Evolutionary conservation across 2,797 vertebrate species (phyloP).

Genomic region (Botia almorhae): DNA sequence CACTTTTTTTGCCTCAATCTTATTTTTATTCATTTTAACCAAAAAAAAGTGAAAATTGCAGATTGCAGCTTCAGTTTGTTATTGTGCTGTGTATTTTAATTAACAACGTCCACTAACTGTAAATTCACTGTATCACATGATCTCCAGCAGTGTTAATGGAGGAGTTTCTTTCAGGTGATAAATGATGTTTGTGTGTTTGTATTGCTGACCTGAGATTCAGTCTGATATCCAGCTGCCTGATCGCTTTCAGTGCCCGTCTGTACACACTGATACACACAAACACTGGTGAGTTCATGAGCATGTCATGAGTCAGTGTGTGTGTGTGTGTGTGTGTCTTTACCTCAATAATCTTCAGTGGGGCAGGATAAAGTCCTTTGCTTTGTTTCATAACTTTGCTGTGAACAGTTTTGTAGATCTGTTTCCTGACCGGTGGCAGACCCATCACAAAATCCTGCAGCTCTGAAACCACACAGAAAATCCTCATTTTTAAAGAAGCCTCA

Average conservation of each 20-base stretch:
- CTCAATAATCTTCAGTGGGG: constrained; percentile 85
- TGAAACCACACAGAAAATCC: constrained; percentile 52
- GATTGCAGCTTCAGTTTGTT: too few relatives aligned
- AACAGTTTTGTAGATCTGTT: constrained; percentile 85
- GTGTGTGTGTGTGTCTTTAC: constrained; percentile 64
- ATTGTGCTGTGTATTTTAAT: too few relatives aligned
- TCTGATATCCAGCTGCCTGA: constrained; percentile 76
- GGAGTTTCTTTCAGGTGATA: too few relatives aligned
- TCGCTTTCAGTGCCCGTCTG: constrained; percentile 84
- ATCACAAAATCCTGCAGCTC: constrained; percentile 80
- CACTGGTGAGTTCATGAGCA: neutral
- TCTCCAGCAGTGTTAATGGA: neutral
- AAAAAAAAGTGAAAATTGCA: too few relatives aligned
- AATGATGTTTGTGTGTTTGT: too few relatives aligned
- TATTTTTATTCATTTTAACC: too few relatives aligned
- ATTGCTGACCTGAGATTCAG: constrained; percentile 78
- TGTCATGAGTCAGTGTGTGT: neutral
- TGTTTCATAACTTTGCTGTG: constrained; percentile 82
- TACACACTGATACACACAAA: constrained; percentile 73
- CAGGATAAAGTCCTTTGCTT: constrained; percentile 88
- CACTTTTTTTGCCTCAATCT: too few relatives aligned
- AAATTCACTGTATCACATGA: too few relatives aligned
- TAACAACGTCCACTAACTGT: too few relatives aligned
- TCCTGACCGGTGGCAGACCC: constrained; percentile 79
- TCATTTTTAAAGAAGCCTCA: neutral